These are phyloP conservation scores for Cassiopea xamachana DNA, from an alignment of 30 jellyfish, hydroid and myxozoan species.

Conservation along the genomic window DNA sequence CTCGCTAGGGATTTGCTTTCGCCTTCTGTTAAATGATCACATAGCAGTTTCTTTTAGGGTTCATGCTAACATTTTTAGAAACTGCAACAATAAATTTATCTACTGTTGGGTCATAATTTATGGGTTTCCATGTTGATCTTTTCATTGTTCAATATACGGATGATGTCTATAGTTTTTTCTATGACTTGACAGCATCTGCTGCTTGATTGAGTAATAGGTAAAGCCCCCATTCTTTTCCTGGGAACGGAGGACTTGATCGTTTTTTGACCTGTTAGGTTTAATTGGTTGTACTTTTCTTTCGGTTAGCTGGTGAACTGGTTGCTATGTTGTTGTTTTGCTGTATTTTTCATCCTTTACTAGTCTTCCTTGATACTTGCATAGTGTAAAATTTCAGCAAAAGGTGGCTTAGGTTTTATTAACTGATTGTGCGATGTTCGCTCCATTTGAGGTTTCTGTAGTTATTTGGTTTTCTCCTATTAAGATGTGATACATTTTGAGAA, in stretches of 20 bases:
- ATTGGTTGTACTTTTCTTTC: not conserved
- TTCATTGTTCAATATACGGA: not conserved
- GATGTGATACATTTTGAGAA: too few species aligned
- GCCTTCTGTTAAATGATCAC: slow-evolving; percentile 2
- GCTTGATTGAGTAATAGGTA: slow-evolving; percentile 2
- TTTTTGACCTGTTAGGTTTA: not conserved
- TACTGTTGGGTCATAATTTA: too few species aligned
- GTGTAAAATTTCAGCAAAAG: not conserved
- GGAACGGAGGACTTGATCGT: slow-evolving; percentile 8
- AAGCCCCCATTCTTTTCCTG: slow-evolving; percentile 2
- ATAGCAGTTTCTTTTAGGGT: slow-evolving; percentile 7
- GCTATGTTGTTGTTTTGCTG: not conserved
- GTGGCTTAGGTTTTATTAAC: too few species aligned
- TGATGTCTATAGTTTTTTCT: not conserved
- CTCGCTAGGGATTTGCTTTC: slow-evolving; percentile 6
- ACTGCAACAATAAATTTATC: slow-evolving; percentile 15
- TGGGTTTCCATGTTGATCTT: too few species aligned
- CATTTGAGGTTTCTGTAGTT: too few species aligned
- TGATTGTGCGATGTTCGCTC: too few species aligned
- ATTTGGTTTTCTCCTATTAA: too few species aligned
- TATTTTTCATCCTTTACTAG: not conserved
- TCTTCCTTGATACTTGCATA: not conserved
- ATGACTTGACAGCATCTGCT: not conserved
- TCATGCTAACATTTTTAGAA: not conserved
- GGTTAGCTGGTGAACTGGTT: not conserved